Conservation (phyloP, 2,113 vertebrate genomes). For the Rhegmatorhina hoffmannsi region DNA sequence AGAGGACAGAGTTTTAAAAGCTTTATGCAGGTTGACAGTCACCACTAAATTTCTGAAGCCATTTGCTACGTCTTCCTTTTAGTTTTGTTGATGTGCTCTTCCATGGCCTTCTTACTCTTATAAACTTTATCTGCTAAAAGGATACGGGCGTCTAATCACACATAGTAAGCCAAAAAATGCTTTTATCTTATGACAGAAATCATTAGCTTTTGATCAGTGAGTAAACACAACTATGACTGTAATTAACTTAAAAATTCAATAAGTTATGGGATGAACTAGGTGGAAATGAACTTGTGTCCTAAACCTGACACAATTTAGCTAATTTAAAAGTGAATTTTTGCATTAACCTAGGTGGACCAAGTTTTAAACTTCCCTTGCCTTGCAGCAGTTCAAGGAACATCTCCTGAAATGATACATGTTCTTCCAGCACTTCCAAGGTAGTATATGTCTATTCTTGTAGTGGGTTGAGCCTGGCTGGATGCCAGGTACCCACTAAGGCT, state of each 20-base stretch:
- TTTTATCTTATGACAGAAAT: not conserved
- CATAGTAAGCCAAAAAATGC: not conserved
- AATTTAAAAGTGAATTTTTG: not conserved
- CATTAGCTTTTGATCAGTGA: not conserved
- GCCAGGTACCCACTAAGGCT: too few relatives aligned
- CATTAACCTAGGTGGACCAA: rapidly evolving
- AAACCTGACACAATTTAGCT: not conserved
- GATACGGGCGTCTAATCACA: not conserved
- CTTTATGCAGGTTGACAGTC: not conserved
- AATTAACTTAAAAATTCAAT: not conserved
- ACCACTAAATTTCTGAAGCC: not conserved
- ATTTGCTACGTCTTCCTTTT: not conserved
- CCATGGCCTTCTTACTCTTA: not conserved
- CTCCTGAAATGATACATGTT: not conserved
- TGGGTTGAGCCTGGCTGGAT: too few relatives aligned
- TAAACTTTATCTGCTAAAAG: not conserved
- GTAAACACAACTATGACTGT: not conserved
- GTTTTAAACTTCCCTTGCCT: not conserved
- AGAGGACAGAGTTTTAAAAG: not conserved
- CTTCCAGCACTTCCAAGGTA: not conserved
- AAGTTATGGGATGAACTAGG: not conserved
- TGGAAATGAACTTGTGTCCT: not conserved
- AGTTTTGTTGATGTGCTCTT: not conserved
- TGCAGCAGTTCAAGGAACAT: not conserved
- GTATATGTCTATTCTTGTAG: not conserved